Evolutionary conservation across 2,797 vertebrate genomes (phyloP).

Genomic region (Tarsius wallacei): DNA sequence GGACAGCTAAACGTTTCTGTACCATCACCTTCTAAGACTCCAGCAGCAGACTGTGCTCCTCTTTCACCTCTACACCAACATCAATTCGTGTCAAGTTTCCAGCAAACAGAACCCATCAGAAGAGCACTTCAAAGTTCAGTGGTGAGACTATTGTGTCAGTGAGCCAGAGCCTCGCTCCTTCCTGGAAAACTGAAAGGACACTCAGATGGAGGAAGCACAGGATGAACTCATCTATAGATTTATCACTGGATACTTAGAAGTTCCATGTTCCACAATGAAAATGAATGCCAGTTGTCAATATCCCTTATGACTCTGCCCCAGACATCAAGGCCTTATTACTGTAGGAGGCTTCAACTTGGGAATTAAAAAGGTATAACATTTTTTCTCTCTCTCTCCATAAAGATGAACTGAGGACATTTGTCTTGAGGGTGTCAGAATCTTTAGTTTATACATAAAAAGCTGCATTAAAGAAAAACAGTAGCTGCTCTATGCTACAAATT

Average conservation of each 20-base stretch:
- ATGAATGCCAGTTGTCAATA: background rate
- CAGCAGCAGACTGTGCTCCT: background rate
- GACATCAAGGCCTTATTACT: background rate
- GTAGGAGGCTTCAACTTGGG: background rate
- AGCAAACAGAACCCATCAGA: background rate
- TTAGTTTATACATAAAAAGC: slow-evolving; percentile 95
- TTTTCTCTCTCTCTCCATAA: slow-evolving; percentile 94
- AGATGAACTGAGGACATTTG: slow-evolving; percentile 94
- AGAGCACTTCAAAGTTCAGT: background rate
- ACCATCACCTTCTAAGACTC: background rate
- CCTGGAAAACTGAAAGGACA: too few relatives aligned
- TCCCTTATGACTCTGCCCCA: too few relatives aligned
- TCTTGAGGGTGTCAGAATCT: slow-evolving; percentile 94
- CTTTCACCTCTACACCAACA: background rate
- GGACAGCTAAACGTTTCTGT: too few relatives aligned
- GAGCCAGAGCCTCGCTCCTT: background rate
- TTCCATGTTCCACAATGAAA: background rate
- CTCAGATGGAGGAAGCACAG: background rate
- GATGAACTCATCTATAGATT: background rate
- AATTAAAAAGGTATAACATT: slow-evolving; percentile 92
- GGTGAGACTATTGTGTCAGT: background rate
- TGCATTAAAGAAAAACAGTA: slow-evolving; percentile 92
- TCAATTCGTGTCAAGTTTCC: background rate
- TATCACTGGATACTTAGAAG: too few relatives aligned
- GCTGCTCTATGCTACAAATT: slow-evolving; percentile 94